Conservation (phyloP, 2,113 vertebrate genomes). For the Urocynchramus pylzowi region DNA sequence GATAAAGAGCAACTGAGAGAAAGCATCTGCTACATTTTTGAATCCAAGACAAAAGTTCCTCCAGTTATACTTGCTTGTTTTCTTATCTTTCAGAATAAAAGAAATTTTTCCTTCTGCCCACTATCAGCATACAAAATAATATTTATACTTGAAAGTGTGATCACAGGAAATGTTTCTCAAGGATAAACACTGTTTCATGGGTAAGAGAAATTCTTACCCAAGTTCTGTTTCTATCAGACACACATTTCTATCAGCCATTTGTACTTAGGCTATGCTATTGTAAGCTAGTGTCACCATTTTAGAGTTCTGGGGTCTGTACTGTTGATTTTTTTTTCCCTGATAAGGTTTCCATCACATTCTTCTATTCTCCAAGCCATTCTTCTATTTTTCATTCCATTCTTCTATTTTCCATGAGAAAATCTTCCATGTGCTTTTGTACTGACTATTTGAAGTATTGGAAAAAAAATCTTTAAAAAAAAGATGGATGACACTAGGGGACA, state of each 20-base stretch:
- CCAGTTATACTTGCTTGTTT: constrained; percentile 13
- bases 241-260: not conserved
- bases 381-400: no score
- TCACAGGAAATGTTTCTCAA: constrained; percentile 14
- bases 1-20: constrained; percentile 47
- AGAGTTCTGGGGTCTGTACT: not conserved
- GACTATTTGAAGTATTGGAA: not conserved
- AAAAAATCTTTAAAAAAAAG: not conserved
- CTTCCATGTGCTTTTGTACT: not conserved
- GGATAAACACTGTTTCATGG: not conserved
- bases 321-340: not conserved
- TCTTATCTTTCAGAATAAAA: constrained; percentile 25
- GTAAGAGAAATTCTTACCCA: not conserved
- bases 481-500: not conserved
- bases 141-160: constrained; percentile 30
- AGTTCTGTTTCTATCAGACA: not conserved
- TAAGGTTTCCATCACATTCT: not conserved
- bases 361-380: not conserved
- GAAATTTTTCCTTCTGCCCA: not conserved
- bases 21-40: constrained; percentile 32
- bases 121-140: constrained; percentile 16
- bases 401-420: not conserved
- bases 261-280: not conserved
- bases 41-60: not conserved
- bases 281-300: not conserved